Evolutionary conservation across 2,797 vertebrate genomes (phyloP).

Genomic region (Meriones psammophilus): DNA sequence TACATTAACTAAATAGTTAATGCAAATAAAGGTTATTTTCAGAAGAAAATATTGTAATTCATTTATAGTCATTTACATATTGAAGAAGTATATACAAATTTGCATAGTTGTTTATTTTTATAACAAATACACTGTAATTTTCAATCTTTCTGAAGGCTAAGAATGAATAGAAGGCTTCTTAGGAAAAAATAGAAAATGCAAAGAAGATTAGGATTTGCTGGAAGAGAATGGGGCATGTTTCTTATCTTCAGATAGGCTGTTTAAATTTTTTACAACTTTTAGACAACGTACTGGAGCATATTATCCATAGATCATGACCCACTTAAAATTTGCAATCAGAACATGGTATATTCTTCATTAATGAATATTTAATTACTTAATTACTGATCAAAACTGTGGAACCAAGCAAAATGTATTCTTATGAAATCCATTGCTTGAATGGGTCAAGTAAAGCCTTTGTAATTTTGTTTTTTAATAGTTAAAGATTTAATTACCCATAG

Average conservation of each 20-base stretch:
- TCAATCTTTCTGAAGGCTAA: neutral
- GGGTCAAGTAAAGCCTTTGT: constrained; percentile 58
- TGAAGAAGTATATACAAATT: neutral
- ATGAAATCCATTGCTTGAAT: constrained; percentile 64
- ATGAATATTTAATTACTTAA: constrained; percentile 79
- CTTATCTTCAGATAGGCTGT: neutral
- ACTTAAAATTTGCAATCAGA: constrained; percentile 66
- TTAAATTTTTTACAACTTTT: constrained; percentile 37
- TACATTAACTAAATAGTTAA: constrained; percentile 29
- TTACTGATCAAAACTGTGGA: constrained; percentile 62
- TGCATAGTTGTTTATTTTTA: neutral
- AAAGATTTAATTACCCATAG: constrained; percentile 62
- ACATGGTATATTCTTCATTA: constrained; percentile 66
- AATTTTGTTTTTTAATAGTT: constrained; percentile 55
- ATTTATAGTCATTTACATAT: neutral
- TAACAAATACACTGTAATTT: constrained; percentile 8
- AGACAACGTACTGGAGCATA: constrained; percentile 29
- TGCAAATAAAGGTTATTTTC: neutral
- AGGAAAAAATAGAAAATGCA: neutral
- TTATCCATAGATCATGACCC: constrained; percentile 44
- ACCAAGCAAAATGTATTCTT: constrained; percentile 47
- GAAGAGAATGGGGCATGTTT: neutral
- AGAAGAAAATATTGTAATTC: neutral
- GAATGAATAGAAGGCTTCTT: neutral
- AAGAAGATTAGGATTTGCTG: neutral